Evolutionary conservation across 2,113 vertebrate species (phyloP), one percentile per base, ranked within the genome.

Genomic region (Pandion haliaetus): DNA sequence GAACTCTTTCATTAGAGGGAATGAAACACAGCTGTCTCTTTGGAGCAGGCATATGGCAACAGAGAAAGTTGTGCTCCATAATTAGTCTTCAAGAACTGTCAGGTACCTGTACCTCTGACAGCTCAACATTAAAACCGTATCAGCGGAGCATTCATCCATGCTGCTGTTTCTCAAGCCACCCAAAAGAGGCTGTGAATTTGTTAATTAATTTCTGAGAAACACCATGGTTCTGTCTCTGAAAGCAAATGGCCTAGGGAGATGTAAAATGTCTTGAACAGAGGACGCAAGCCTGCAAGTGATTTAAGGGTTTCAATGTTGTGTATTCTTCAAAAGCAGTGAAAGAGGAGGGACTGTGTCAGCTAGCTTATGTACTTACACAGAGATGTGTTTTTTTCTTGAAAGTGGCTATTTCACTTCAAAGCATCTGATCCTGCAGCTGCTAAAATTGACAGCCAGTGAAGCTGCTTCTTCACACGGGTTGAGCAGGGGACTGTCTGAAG

Each of bases 21-120:
- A 91, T 70, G 67, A 65, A 94, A 86, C 59, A 52, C 67, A 77
- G 54, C 90, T 96, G 84, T 88, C 86, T 93, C 69, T 90, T 79
- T 3, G 10, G 86, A 90, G 65, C 52, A 72, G 38, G 86, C 84
- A 94, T 81, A 63, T 2, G 1, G 69, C 58, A 88, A 77, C 40
- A 49, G 40, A 54, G 71, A 91, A 95, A 88, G 42, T 45, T 89
- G 80, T 76, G 36, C 82, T 95, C 34, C 23, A 1, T 88, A 93
- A 94, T 82, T 91, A 94, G 61, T 44, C 52, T 90, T 63, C 67
- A 81, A 66, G 44, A 86, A 34, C 36, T 74, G 73, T 19, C 80
- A 83, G 78, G 83, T 95, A 69, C 58, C 38, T 76, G 63, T 54
- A n/a, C 59, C 65, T 93, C 78, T 85, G 90, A 58, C 70, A 80